phyloP scores from a whole-genome alignment of 2,888 invertebrate genomes.

The Drosophila ezoana region DNA sequence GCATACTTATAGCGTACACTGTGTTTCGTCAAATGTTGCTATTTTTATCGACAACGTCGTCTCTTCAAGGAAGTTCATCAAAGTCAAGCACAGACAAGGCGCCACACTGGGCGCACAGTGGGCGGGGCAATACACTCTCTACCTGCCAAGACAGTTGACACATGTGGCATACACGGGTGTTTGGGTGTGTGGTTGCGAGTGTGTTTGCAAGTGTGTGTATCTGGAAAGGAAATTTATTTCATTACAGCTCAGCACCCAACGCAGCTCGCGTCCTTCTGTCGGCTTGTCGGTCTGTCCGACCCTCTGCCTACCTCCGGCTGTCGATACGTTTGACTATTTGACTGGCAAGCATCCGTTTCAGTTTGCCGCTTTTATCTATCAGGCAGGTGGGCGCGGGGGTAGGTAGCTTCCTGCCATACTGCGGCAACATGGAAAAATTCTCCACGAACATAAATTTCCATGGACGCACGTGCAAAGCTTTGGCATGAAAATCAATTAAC shows the following conservation, averaged over 20 bases:
- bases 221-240: slow-evolving; percentile 69
- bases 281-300: slow-evolving; percentile 7
- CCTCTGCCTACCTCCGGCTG: slow-evolving; percentile 23
- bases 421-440: slow-evolving; percentile 19
- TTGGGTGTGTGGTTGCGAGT: neutral
- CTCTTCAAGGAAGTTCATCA: slow-evolving; percentile 60
- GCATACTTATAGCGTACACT: slow-evolving; percentile 34
- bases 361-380: slow-evolving; percentile 46
- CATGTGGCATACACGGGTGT: slow-evolving; percentile 31
- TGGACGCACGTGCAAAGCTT: slow-evolving; percentile 59
- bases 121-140: slow-evolving; percentile 10
- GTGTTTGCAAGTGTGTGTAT: slow-evolving; percentile 28
- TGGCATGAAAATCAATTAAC: slow-evolving; percentile 72
- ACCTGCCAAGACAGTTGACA: slow-evolving; percentile 60
- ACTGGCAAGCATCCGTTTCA: slow-evolving; percentile 56
- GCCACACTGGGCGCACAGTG: slow-evolving; percentile 19
- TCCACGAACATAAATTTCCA: slow-evolving; percentile 22
- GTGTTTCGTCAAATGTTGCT: slow-evolving; percentile 29
- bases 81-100: slow-evolving; percentile 50
- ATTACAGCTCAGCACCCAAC: slow-evolving; percentile 73
- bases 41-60: slow-evolving; percentile 47
- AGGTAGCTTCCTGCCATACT: slow-evolving; percentile 20
- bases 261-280: slow-evolving; percentile 48
- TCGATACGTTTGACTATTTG: slow-evolving; percentile 64
- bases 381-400: slow-evolving; percentile 10